Percentiles rank a stretch among this genome's conserved stretches.
phyloP scores from a whole-genome alignment of 2,888 invertebrate genomes.

The Liopterus haemorrhoidalis region DNA sequence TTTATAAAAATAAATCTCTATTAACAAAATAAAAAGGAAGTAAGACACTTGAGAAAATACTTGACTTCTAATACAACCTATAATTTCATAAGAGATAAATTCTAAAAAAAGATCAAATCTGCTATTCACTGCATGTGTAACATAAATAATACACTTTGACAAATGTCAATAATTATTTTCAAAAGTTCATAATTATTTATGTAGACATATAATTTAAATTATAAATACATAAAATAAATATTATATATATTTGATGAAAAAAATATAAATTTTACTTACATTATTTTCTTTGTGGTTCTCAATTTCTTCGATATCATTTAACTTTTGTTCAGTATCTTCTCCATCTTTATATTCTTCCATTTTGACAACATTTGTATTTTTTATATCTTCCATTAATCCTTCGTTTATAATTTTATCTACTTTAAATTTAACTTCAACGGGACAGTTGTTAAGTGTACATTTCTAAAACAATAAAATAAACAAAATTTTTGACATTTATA shows the following conservation, averaged over 20 bases:
- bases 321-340: slow-evolving; percentile 13
- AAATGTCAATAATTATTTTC: too few relatives aligned
- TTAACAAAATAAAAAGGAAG: too few relatives aligned
- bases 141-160: too few relatives aligned
- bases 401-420: slow-evolving; percentile 16
- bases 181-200: too few relatives aligned
- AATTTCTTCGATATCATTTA: slow-evolving; percentile 12
- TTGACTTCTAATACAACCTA: too few relatives aligned
- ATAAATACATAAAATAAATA: too few relatives aligned
- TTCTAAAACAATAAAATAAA: slow-evolving; percentile 9
- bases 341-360: slow-evolving; percentile 6
- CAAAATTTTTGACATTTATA: neutral
- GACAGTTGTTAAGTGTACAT: slow-evolving; percentile 21
- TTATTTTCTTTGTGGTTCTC: slow-evolving; percentile 22
- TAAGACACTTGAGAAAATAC: too few relatives aligned
- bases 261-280: neutral
- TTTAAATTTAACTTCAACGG: slow-evolving; percentile 16
- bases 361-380: slow-evolving; percentile 14
- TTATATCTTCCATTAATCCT: slow-evolving; percentile 17
- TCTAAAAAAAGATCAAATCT: too few relatives aligned
- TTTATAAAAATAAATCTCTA: too few relatives aligned
- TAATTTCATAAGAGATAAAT: too few relatives aligned
- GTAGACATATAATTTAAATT: too few relatives aligned
- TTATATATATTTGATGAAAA: neutral
- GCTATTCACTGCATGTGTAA: too few relatives aligned